Conservation (phyloP, 2,113 vertebrate genomes). For the Trichechus manatus region DNA sequence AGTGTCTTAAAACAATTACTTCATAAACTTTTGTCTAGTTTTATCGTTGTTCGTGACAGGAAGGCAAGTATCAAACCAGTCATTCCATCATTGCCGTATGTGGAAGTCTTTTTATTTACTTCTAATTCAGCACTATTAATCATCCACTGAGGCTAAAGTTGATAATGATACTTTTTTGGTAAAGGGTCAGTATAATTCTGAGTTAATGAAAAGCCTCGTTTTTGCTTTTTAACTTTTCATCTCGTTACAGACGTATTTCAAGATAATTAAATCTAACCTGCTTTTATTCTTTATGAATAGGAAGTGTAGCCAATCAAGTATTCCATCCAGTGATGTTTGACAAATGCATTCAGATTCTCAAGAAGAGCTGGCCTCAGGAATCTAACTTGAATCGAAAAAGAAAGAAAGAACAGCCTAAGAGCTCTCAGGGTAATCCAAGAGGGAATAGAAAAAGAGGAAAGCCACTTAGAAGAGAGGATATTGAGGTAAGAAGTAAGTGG, state of each 20-base stretch:
- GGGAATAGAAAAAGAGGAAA: constrained; percentile 89
- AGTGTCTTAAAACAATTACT: not conserved
- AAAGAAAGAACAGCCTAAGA: constrained; percentile 89
- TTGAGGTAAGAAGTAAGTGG: constrained; percentile 86
- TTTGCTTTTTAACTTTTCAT: constrained; percentile 20
- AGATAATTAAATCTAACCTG: constrained; percentile 45
- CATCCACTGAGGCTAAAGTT: not conserved
- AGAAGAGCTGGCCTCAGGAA: constrained; percentile 92
- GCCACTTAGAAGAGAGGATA: constrained; percentile 76
- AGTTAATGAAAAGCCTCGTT: not conserved
- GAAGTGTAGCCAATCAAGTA: constrained; percentile 92
- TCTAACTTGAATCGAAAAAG: constrained; percentile 90
- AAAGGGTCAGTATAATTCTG: constrained; percentile 14
- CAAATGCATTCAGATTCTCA: constrained; percentile 90
- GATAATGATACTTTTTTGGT: constrained; percentile 22
- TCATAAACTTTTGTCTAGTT: not conserved
- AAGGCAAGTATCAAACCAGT: not conserved
- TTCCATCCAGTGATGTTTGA: constrained; percentile 96
- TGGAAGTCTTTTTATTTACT: not conserved
- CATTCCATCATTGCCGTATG: not conserved
- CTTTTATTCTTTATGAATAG: constrained; percentile 84
- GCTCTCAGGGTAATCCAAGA: constrained; percentile 82
- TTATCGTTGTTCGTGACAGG: not conserved
- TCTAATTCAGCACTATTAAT: not conserved
- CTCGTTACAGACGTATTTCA: constrained; percentile 8